These are phyloP conservation scores for Chironomus tentans DNA, from an alignment of 2,888 invertebrate genomes.

Conservation along the genomic window DNA sequence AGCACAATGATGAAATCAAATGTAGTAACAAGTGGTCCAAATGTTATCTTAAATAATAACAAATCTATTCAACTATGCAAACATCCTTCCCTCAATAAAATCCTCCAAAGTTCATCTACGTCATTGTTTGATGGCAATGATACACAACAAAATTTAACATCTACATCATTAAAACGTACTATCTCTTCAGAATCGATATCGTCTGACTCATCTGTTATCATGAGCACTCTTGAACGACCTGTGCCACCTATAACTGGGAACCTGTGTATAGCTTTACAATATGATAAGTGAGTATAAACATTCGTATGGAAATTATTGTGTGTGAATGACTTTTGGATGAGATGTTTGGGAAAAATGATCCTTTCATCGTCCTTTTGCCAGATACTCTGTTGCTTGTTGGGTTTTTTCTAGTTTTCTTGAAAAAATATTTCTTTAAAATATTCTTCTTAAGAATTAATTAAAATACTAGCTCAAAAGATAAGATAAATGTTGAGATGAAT, in stretches of 20 bases:
- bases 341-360: too few relatives aligned
- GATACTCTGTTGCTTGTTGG: too few relatives aligned
- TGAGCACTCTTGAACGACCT: conserved; percentile 60
- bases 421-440: too few relatives aligned
- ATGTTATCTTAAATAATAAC: not conserved
- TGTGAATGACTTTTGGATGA: too few relatives aligned
- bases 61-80: conserved; percentile 16
- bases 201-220: conserved; percentile 65
- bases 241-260: conserved; percentile 63
- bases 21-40: not conserved
- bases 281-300: conserved; percentile 53
- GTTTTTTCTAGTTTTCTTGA: too few relatives aligned
- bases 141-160: conserved; percentile 21
- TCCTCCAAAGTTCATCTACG: conserved; percentile 10
- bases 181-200: conserved; percentile 72
- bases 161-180: conserved; percentile 45
- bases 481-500: too few relatives aligned
- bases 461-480: too few relatives aligned
- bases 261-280: conserved; percentile 65
- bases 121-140: conserved; percentile 4
- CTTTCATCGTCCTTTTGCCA: too few relatives aligned
- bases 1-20: conserved; percentile 12
- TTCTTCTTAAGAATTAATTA: too few relatives aligned
- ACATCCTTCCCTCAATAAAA: conserved; percentile 22
- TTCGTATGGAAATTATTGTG: too few relatives aligned